Base-by-base conservation (phyloP, 2,888 invertebrate genomes). In the Dascillus cervinus region DNA sequence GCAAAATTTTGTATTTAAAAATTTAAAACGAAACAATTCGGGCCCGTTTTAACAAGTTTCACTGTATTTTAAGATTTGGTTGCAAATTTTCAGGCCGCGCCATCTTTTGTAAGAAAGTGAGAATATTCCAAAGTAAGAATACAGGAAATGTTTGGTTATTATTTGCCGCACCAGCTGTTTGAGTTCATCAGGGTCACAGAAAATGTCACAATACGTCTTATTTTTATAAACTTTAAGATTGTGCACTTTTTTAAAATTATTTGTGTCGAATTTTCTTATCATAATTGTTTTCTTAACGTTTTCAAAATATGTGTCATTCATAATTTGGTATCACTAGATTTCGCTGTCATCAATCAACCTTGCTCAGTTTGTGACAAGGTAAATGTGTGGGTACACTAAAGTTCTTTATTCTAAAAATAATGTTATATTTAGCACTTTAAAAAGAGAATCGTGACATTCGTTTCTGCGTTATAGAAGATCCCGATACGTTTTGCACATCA, bases 291-390 rank as follows among this genome's bases (percentile, higher is more conserved):
- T n/a, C n/a, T n/a, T n/a, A n/a, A n/a, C n/a, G n/a, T n/a, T n/a
- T n/a, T n/a, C n/a, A n/a, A n/a, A n/a, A n/a, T n/a, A n/a, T n/a
- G n/a, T n/a, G n/a, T n/a, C n/a, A n/a, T n/a, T n/a, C n/a, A n/a
- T n/a, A n/a, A n/a, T n/a, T n/a, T n/a, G n/a, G n/a, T n/a, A n/a
- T n/a, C n/a, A n/a, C n/a, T n/a, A n/a, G n/a, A n/a, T n/a, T n/a
- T n/a, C n/a, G n/a, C n/a, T n/a, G n/a, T 23, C 22, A 13, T 8
- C 22, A 32, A 29, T 25, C 27, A 37, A 37, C 37, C 37, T 37
- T 37, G 37, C 28, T 29, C 22, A 29, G 26, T 4, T 14, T 9
- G 28, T 11, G 14, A 29, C 37, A 37, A 29, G 37, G 37, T 32
- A 37, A 32, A 13, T 26, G 22, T 11, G 11, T 17, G 22, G 26